These are phyloP conservation scores for Pempheris klunzingeri DNA, from an alignment of 2,797 vertebrate genomes.

Conservation along the genomic window DNA sequence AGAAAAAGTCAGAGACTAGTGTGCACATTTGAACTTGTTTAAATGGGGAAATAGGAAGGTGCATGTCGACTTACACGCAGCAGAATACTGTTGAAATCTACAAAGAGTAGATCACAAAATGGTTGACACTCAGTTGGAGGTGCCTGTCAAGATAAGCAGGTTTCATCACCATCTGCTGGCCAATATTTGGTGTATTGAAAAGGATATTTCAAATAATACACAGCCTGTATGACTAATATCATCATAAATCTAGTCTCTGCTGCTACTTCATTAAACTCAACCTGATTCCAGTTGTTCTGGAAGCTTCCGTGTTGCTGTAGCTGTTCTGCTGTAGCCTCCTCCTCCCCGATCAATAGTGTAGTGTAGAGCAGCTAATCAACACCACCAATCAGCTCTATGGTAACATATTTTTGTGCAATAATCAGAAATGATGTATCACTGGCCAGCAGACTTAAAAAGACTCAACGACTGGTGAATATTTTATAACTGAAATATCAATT, in stretches of 20 bases:
- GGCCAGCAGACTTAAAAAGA: neutral
- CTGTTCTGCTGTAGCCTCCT: neutral
- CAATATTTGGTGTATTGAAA: neutral
- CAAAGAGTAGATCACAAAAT: constrained; percentile 22
- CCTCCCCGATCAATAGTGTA: neutral
- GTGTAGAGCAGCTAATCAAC: neutral
- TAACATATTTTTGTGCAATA: neutral
- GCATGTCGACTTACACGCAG: neutral
- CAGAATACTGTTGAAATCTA: neutral
- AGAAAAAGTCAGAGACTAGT: neutral
- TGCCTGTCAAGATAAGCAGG: constrained; percentile 21
- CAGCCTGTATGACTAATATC: neutral
- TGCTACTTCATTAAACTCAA: neutral
- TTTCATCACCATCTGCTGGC: constrained; percentile 62
- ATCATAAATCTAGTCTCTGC: neutral
- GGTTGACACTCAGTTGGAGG: constrained; percentile 18
- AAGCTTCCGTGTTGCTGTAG: neutral
- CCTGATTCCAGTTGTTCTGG: neutral
- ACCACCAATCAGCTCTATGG: neutral
- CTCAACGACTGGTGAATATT: neutral
- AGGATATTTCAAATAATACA: neutral
- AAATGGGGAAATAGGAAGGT: neutral
- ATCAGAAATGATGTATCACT: neutral
- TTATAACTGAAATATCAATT: neutral
- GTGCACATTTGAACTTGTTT: neutral